Conservation (phyloP, 2,888 invertebrate genomes). For the Smittia aterrima region DNA sequence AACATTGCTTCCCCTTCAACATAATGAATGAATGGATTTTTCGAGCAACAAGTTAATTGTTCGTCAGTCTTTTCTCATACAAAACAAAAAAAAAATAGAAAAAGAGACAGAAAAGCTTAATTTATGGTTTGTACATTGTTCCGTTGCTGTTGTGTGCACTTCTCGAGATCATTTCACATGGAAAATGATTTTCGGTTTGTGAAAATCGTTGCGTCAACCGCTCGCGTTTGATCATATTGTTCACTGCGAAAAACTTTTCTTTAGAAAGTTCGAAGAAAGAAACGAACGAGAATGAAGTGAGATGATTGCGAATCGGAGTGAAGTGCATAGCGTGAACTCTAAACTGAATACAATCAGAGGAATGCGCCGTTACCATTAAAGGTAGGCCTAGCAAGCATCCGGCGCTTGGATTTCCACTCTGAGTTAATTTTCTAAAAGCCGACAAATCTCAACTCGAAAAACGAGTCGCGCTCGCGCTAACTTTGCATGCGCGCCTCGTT, state of each 20-base stretch:
- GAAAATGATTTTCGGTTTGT: constrained; percentile 7
- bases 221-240: constrained; percentile 6
- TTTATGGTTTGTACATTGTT: constrained; percentile 5
- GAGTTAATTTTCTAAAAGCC: constrained; percentile 20
- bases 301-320: background rate
- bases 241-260: constrained; percentile 1
- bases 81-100: too few relatives aligned
- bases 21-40: background rate
- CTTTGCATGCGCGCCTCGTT: background rate
- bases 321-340: background rate
- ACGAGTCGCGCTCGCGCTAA: constrained; percentile 10
- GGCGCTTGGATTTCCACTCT: constrained; percentile 18
- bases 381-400: background rate
- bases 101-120: background rate
- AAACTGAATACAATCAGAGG: background rate
- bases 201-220: constrained; percentile 27
- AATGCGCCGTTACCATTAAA: constrained; percentile 13
- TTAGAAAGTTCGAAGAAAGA: too few relatives aligned
- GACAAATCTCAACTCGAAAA: background rate
- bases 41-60: constrained; percentile 15
- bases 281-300: background rate
- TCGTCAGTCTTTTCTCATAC: background rate
- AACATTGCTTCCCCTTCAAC: background rate
- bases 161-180: constrained; percentile 12
- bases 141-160: constrained; percentile 12